These are phyloP conservation scores for Lasiurus cinereus DNA, from an alignment of 2,113 vertebrate genomes.

Conservation along the genomic window DNA sequence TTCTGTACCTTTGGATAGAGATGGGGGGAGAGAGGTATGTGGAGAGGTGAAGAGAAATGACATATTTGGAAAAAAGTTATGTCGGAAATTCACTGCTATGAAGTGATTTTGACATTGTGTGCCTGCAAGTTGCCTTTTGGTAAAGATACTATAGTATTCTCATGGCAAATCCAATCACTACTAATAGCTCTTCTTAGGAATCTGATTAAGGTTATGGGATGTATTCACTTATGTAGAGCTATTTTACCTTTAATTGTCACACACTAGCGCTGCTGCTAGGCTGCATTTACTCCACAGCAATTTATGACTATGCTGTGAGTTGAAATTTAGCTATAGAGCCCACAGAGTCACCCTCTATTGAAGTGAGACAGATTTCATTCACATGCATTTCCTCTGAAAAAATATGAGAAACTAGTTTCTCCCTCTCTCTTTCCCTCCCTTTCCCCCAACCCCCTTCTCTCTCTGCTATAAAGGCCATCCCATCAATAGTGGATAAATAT, in stretches of 20 bases:
- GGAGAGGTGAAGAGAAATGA: background rate
- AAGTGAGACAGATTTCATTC: background rate
- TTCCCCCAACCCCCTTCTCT: background rate
- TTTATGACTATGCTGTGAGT: background rate
- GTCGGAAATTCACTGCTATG: background rate
- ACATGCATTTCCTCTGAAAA: background rate
- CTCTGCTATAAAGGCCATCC: background rate
- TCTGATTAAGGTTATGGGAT: background rate
- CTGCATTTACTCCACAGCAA: background rate
- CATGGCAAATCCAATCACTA: background rate
- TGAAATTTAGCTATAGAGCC: background rate
- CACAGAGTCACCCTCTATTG: background rate
- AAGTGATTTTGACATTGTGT: background rate
- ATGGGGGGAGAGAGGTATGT: background rate
- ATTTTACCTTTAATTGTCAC: background rate
- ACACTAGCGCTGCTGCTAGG: background rate
- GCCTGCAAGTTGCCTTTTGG: background rate
- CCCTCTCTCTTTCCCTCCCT: background rate
- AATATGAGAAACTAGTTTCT: background rate
- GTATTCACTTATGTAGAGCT: background rate
- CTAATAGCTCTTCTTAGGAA: background rate
- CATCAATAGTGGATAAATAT: constrained; percentile 33
- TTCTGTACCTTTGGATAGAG: background rate
- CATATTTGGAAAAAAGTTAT: constrained; percentile 34
- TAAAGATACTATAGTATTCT: background rate